Evolutionary conservation across 2,113 vertebrate genomes (phyloP), one percentile per base, ranked within the genome.

Genomic region (Python bivittatus): DNA sequence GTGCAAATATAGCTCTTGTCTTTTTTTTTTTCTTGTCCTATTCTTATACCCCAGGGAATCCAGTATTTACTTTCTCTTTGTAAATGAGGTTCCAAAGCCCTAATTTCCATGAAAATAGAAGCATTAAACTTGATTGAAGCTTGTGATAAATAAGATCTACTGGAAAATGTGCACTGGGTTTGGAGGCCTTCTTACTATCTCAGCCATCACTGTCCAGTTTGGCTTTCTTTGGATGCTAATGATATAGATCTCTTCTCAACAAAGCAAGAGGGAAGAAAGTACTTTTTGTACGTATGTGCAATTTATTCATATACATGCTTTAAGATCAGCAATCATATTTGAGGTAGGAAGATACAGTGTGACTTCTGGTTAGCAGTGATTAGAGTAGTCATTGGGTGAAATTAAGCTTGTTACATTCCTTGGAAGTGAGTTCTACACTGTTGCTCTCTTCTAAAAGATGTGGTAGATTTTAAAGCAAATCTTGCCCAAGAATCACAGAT

Each of bases 61-160:
- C 22, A 91, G 25, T 56, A 64, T 92, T 92, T 57, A 72, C 64
- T 88, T 92, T 92, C 27, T 58, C 64, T 58, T 79, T 57, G 25
- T 33, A 88, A 92, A 58, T 92, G 27, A 72, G 83, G 79, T 42
- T 48, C 60, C 38, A 25, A 83, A 33, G 42, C 38, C 25, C n/a
- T 86, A 86, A 88, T 92, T 54, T 84, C 64, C 64, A 52, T 48
- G 11, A 92, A 92, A 92, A 92, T 48, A 17, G 25, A 92, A 84
- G 53, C 52, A 44, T 57, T 88, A 88, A 83, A 17, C 38, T 60
- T 38, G 64, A 84, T 92, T 52, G 88, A 88, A 58, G 64, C 29
- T 88, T 58, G 29, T 6, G 29, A 84, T 48, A 60, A 29, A 88
- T 84, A 72, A 25, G 68, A 88, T 88, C 20, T 52, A n/a, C n/a